These are phyloP conservation scores for Styela plicata DNA, from an alignment of 23 tunicate species.

Conservation along the genomic window DNA sequence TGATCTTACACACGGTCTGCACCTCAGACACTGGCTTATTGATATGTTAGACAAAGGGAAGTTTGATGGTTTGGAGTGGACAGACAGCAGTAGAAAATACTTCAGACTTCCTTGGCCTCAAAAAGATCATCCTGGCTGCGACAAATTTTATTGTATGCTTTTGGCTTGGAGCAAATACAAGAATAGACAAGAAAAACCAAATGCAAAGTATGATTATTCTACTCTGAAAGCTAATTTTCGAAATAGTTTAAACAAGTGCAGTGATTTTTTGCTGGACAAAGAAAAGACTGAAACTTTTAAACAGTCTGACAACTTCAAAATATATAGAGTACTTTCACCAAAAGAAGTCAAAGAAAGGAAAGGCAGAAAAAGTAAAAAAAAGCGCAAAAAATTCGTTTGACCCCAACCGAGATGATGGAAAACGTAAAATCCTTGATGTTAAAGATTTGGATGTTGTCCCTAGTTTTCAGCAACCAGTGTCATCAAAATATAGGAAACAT, in stretches of 20 bases:
- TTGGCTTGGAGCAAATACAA: conserved; percentile 28
- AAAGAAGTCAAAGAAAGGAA: conserved; percentile 27
- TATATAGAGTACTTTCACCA: conserved; percentile 37
- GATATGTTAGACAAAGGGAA: conserved; percentile 31
- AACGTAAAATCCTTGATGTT: background rate
- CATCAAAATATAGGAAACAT: background rate
- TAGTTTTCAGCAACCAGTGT: background rate
- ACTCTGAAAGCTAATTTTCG: conserved; percentile 54
- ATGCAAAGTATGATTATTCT: background rate
- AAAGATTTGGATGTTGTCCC: conserved; percentile 4
- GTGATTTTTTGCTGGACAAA: conserved; percentile 37
- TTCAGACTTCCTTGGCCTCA: conserved; percentile 46
- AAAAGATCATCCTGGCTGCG: conserved; percentile 47
- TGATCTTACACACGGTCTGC: background rate
- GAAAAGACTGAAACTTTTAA: conserved; percentile 21
- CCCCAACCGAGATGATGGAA: background rate
- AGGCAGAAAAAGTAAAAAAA: background rate
- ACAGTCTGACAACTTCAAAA: conserved; percentile 47
- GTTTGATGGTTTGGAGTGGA: conserved; percentile 26
- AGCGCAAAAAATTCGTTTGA: background rate
- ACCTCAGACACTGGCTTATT: conserved; percentile 44
- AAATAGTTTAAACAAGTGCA: conserved; percentile 42
- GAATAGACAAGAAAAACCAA: conserved; percentile 3
- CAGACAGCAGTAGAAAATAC: conserved; percentile 1
- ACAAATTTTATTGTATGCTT: conserved; percentile 25